Evolutionary conservation across 2,888 invertebrate species (phyloP).

Genomic region (Dendrolimus houi): DNA sequence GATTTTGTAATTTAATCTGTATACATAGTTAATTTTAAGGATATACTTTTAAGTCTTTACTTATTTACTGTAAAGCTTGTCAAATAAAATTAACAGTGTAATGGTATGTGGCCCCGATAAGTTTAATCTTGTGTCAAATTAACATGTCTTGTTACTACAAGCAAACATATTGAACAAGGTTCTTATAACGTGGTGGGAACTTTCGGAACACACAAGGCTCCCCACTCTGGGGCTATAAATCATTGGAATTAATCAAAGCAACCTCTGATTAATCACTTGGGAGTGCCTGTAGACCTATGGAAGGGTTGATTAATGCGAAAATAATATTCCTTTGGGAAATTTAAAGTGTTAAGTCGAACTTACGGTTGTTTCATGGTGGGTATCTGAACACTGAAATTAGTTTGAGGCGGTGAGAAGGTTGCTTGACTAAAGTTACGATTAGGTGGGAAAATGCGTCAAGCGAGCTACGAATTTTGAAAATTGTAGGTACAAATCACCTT

Average conservation of each 20-base stretch:
- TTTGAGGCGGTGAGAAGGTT: background rate
- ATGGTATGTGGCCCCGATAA: no score
- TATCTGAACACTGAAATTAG: background rate
- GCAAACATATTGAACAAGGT: background rate
- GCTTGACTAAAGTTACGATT: background rate
- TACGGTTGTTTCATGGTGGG: background rate
- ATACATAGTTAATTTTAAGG: no score
- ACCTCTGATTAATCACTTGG: slow-evolving; percentile 62
- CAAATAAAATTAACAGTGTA: no score
- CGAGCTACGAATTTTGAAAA: no score
- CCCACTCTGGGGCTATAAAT: slow-evolving; percentile 39
- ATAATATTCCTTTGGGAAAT: slow-evolving; percentile 62
- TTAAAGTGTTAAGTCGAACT: slow-evolving; percentile 32
- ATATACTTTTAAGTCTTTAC: no score
- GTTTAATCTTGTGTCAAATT: no score
- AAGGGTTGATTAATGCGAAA: slow-evolving; percentile 69
- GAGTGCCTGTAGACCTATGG: slow-evolving; percentile 37
- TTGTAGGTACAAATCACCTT: no score
- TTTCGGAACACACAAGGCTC: background rate
- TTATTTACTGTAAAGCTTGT: no score
- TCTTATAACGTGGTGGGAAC: background rate
- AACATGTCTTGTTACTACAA: no score
- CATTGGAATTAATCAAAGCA: slow-evolving; percentile 61
- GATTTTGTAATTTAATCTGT: no score
- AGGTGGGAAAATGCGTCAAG: background rate